A percentile compares a stretch with the other conserved stretches of the same genome.
phyloP scores from a whole-genome alignment of 2,113 vertebrate species.

The Pelecanoides urinatrix region DNA sequence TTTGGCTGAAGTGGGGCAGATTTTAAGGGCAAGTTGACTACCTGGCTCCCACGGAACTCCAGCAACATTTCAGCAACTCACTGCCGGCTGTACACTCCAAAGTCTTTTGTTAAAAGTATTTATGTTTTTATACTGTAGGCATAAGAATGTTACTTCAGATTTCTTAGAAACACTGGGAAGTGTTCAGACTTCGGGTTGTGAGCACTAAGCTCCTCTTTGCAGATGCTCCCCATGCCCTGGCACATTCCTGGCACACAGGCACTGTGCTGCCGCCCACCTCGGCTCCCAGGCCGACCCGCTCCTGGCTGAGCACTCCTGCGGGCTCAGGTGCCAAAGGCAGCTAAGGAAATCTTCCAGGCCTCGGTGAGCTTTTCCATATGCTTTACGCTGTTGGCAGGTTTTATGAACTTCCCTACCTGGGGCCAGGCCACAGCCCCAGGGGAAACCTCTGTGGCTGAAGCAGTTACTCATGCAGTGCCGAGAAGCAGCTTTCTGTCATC shows the following conservation, averaged over 20 bases:
- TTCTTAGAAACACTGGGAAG: not conserved
- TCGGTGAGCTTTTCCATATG: not conserved
- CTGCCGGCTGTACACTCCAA: not conserved
- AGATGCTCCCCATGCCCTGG: not conserved
- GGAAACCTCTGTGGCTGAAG: not conserved
- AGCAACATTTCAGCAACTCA: not conserved
- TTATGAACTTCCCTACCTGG: not conserved
- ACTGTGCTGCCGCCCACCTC: rapidly evolving
- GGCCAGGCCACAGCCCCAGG: not conserved
- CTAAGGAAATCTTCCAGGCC: not conserved
- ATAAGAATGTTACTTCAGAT: not conserved
- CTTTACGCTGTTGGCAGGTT: not conserved
- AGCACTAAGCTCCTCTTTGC: not conserved
- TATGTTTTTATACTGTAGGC: slow-evolving; percentile 32
- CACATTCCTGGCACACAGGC: not conserved
- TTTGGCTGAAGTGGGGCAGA: not conserved
- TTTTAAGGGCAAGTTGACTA: not conserved
- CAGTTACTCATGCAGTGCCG: not conserved
- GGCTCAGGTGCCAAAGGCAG: not conserved
- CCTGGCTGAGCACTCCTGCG: not conserved
- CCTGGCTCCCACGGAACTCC: not conserved
- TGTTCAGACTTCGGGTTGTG: not conserved
- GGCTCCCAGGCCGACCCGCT: rapidly evolving
- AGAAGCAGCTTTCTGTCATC: not conserved
- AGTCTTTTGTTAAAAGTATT: not conserved